Base-by-base conservation (phyloP, 1,140 invertebrate species). In the Oppia nitens region DNA sequence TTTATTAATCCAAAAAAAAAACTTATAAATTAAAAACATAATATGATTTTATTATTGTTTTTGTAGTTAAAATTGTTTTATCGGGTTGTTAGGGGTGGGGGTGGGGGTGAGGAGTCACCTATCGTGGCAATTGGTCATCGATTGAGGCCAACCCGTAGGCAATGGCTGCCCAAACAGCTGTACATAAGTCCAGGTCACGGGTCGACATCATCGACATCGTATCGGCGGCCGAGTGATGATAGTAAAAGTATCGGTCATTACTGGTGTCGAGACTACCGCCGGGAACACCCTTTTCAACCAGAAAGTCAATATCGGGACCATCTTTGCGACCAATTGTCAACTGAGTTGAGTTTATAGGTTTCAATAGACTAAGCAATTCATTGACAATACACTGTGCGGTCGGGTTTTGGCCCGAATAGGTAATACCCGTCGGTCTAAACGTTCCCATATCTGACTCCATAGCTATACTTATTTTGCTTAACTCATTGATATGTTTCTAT, bases 371-470 rank as follows among this genome's bases (percentile, higher is more conserved):
- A 3, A 64, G 14, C 11, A 57, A 28, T 48, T 61, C 55, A 12
- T 60, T 21, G n/a, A 64, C 25, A 23, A 60, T 59, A 32, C 63
- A 64, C 21, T 58, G 53, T 14, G 63, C 53, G 11, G 28, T 14
- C 2, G 11, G 12, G 53, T 74, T 60, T 6, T 70, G 74, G 2
- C 79, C 82, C 48, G 73, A 71, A 63, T 81, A 79, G 47, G 69
- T 69, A 3, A 85, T 67, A 17, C 83, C 83, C 3, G 74, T 60
- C 6, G 86, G 86, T 12, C 69, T 74, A 68, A 89, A 90, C 1
- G 85, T 87, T 25, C 87, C 87, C 63, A 77, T 74, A 70, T 91
- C 87, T 0, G 85, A 87, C 73, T 90, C 86, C 78, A 88, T 83
- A 0, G 83, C 77, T 29, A 84, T 75, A 64, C 79, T 80, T 27